Evolutionary conservation across 2,797 vertebrate genomes (phyloP).

Genomic region (Mus spretus): DNA sequence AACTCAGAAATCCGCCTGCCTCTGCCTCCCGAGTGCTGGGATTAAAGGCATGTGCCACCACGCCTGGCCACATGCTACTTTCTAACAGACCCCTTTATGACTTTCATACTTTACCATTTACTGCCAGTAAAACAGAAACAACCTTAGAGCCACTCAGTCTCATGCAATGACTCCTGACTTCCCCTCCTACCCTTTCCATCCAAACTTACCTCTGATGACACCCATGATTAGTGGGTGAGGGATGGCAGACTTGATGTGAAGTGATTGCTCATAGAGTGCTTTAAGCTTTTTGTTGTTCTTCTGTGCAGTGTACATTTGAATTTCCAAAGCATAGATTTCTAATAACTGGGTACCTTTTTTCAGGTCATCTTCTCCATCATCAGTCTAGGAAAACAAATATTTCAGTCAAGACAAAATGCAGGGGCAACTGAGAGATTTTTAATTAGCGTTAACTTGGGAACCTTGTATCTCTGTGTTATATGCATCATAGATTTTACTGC

Average conservation of each 20-base stretch:
- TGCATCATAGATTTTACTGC: constrained; percentile 33
- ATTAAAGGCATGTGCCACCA: no score
- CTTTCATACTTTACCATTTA: neutral
- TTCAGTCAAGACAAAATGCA: constrained; percentile 62
- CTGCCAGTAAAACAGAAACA: constrained; percentile 27
- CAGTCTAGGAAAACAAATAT: constrained; percentile 92
- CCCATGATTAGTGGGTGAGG: constrained; percentile 99
- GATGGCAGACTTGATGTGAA: constrained; percentile 99
- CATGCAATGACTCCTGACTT: neutral
- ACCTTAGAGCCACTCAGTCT: neutral
- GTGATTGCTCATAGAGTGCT: constrained; percentile 98
- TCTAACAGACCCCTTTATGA: neutral
- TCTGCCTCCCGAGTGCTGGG: no score
- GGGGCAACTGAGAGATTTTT: constrained; percentile 39
- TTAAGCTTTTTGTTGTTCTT: constrained; percentile 99
- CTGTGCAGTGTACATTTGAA: constrained; percentile 99
- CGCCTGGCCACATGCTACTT: neutral
- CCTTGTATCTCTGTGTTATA: constrained; percentile 21
- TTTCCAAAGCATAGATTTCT: constrained; percentile 99
- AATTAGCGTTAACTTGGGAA: constrained; percentile 19
- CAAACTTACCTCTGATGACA: constrained; percentile 96
- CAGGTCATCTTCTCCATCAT: constrained; percentile 99
- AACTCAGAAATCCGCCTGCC: no score
- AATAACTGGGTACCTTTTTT: constrained; percentile 99
- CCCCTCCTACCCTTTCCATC: neutral